A percentile compares a stretch with the other conserved stretches of the same genome.
Evolutionary conservation across 2,113 vertebrate genomes (phyloP).

Genomic region (Rana temporaria): DNA sequence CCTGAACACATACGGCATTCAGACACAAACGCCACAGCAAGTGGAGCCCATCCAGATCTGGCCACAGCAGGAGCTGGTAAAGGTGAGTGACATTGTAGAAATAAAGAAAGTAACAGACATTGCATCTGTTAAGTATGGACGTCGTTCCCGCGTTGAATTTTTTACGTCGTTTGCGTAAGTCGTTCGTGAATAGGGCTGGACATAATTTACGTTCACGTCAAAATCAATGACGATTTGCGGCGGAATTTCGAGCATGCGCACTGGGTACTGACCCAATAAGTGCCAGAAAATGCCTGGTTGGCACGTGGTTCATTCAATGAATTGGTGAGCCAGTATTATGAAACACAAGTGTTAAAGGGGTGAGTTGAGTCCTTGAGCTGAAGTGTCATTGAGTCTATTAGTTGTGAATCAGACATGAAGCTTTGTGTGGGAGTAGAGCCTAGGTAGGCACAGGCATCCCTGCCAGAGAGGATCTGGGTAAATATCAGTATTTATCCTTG

Average conservation of each 20-base stretch:
- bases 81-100: conserved; percentile 84
- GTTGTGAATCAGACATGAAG: neutral
- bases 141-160: too few species aligned
- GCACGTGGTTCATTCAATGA: neutral
- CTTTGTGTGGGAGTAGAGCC: neutral
- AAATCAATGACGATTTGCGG: too few species aligned
- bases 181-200: too few species aligned
- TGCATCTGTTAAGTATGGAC: too few species aligned
- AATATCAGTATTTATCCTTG: conserved; percentile 1
- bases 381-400: neutral
- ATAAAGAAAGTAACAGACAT: too few species aligned
- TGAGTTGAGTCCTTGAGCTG: neutral
- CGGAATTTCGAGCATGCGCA: too few species aligned
- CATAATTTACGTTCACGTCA: too few species aligned
- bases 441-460: neutral
- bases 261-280: too few species aligned
- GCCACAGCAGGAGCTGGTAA: conserved; percentile 96
- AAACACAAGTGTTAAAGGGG: neutral
- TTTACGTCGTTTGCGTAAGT: too few species aligned
- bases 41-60: conserved; percentile 99
- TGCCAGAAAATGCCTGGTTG: too few species aligned
- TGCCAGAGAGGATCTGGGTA: conserved; percentile 1
- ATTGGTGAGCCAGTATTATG: neutral
- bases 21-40: conserved; percentile 96
- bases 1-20: conserved; percentile 96